phyloP scores from a whole-genome alignment of 2,797 vertebrate species.

The Halcyon leucocephala region DNA sequence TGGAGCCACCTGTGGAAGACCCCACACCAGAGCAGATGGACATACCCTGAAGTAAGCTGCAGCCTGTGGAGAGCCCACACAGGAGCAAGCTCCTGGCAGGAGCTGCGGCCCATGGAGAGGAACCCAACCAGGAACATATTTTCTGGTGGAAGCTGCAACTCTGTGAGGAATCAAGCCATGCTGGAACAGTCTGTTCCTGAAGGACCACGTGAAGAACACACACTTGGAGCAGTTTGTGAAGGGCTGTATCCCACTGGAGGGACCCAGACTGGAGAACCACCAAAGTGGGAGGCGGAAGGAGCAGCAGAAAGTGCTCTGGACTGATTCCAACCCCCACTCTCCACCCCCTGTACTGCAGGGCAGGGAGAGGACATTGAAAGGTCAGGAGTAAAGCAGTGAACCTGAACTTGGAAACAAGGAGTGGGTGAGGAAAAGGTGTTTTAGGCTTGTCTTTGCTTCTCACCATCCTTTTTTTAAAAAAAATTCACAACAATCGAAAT shows the following conservation, averaged over 20 bases:
- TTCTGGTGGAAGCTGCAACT: background rate
- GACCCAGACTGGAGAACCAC: background rate
- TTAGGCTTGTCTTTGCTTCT: background rate
- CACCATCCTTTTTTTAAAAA: background rate
- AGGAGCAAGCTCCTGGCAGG: background rate
- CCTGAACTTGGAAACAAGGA: background rate
- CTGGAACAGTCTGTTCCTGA: background rate
- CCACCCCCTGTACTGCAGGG: accelerated
- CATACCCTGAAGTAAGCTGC: background rate
- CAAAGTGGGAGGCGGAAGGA: background rate
- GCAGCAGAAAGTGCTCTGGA: background rate
- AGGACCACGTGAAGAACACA: background rate
- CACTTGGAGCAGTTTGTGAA: background rate
- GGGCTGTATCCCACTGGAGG: background rate
- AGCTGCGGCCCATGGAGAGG: background rate
- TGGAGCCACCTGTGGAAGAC: background rate
- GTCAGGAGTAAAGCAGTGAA: background rate
- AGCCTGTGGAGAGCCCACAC: background rate
- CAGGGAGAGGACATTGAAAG: background rate
- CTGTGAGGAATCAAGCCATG: accelerated
- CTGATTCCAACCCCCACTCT: background rate
- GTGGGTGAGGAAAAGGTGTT: accelerated
- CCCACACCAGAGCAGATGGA: background rate
- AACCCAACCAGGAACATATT: background rate
- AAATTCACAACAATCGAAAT: background rate